Conservation (phyloP, 2,113 vertebrate species). For the rat (Rattus norvegicus) region GRCr8 NC_086021.1:110103001-110103500, state of each 20-base stretch:
- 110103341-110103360: background rate
- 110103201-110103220: background rate
- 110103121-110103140: conserved; percentile 39
- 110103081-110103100: conserved; percentile 1
- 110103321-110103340: background rate
- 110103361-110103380: background rate
- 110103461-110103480: background rate
- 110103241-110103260: background rate
- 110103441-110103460: background rate
- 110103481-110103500: background rate
- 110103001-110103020: conserved; percentile 78
- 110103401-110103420: background rate
- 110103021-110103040: conserved; percentile 72
- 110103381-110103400: background rate
- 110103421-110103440: background rate
- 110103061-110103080: conserved; percentile 43
- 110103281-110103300: background rate
- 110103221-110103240: background rate
- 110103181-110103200: background rate
- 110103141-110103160: background rate
- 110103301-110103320: background rate
- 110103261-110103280: background rate
- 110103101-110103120: conserved; percentile 38
- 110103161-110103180: conserved; percentile 31
- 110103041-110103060: conserved; percentile 57